Percentiles rank a stretch among this genome's conserved stretches.
Conservation (phyloP, 2,888 invertebrate genomes). For the Emesis furor region DNA sequence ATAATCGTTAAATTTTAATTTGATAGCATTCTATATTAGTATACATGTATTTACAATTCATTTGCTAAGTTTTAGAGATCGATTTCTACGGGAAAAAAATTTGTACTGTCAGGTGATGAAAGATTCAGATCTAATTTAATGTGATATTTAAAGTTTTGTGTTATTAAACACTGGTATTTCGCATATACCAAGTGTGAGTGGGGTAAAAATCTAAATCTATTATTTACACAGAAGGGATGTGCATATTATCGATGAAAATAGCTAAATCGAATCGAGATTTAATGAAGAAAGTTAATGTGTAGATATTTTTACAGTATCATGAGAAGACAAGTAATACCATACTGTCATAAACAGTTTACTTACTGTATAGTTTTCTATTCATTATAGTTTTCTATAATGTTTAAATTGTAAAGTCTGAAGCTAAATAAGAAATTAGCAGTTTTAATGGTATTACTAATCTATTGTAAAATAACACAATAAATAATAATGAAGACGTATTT, state of each 20-base stretch:
- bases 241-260: not conserved
- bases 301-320: not conserved
- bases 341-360: not conserved
- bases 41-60: too few species aligned
- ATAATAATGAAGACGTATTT: not conserved
- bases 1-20: too few species aligned
- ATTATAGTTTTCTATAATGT: not conserved
- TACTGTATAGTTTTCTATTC: not conserved
- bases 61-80: too few species aligned
- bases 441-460: conserved; percentile 14
- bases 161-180: not conserved
- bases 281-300: not conserved
- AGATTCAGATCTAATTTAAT: not conserved
- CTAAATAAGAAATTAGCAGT: not conserved
- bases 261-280: not conserved
- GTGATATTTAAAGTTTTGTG: not conserved
- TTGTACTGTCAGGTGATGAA: not conserved
- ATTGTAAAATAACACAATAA: not conserved
- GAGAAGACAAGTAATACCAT: conserved; percentile 10
- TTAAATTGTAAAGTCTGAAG: not conserved
- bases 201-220: conserved; percentile 8
- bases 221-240: conserved; percentile 5
- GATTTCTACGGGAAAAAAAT: too few species aligned
- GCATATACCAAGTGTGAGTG: not conserved
- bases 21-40: too few species aligned